Evolutionary conservation across 2,113 vertebrate species (phyloP), one percentile per base, ranked within the genome.

Genomic region (Phylloscopus trochiloides): DNA sequence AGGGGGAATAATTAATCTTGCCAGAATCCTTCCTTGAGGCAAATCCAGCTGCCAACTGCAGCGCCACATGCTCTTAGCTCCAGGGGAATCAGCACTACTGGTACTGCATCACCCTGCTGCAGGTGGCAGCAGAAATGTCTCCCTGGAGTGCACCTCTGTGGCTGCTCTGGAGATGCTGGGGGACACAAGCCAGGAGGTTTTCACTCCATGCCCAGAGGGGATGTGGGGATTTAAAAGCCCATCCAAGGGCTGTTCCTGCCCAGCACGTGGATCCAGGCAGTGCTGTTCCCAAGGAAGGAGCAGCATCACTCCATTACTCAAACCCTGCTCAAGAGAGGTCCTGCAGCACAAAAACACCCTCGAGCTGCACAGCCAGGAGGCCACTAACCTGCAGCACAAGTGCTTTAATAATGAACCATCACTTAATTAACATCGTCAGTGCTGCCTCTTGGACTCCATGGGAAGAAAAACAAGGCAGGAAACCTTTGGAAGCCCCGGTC

Each of bases 371-470:
- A 1, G 71, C 19, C 83, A 88, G 52, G n/a, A 91, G 73, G 87
- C 76, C 67, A 16, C 83, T 68, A 82, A 93, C 84, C 81, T 25
- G 12, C 90, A 61, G 61, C 20, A 32, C 70, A 62, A 82, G 76
- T 48, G 67, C 61, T 97, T 90, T 78, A 72, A 88, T 94, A 95
- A 97, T 90, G 76, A 97, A 80, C 92, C 67, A 45, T 19, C 67
- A 34, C 71, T 95, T 96, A 94, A 96, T 97, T 96, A 97, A 88
- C 92, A 68, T 17, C 24, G 12, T 34, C 75, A 70, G 52, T 42
- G 74, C 74, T 85, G 89, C 77, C 80, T 80, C 58, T 68, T 54
- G 3, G 8, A 17, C 58, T 54, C 57, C n/a, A 3, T 1, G 34
- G 34, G 59, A 70, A 77, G 76, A 6, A 76, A 88, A 94, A 65